phyloP scores from a whole-genome alignment of 2,113 vertebrate genomes.

The Elaphurus davidianus region DNA sequence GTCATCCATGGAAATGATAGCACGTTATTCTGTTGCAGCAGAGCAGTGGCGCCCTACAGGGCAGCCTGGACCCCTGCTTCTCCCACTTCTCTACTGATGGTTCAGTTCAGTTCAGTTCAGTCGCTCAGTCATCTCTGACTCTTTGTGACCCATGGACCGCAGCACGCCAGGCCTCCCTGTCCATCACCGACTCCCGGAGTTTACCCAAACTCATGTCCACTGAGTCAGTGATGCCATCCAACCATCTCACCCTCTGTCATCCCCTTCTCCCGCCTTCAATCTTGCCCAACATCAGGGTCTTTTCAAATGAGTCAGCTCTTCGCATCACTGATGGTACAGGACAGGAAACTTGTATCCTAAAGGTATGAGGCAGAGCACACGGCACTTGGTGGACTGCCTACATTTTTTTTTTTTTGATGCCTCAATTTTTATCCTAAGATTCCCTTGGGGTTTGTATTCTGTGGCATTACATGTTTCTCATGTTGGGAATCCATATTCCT shows the following conservation, averaged over 20 bases:
- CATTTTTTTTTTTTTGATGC: neutral
- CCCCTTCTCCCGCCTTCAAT: neutral
- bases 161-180: neutral
- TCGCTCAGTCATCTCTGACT: neutral
- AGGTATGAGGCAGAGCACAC: neutral
- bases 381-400: neutral
- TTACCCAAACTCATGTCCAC: neutral
- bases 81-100: neutral
- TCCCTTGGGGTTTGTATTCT: neutral
- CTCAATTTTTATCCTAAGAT: neutral
- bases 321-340: neutral
- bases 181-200: neutral
- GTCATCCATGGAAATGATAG: neutral
- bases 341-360: neutral
- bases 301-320: neutral
- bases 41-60: neutral
- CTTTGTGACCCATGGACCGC: rapidly evolving
- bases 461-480: neutral
- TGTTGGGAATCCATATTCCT: neutral
- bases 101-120: neutral
- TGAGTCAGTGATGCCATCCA: neutral
- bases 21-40: neutral
- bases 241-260: neutral
- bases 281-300: neutral
- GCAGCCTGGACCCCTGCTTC: neutral